Evolutionary conservation across 2,797 vertebrate species (phyloP).

Genomic region (Parambassis ranga): DNA sequence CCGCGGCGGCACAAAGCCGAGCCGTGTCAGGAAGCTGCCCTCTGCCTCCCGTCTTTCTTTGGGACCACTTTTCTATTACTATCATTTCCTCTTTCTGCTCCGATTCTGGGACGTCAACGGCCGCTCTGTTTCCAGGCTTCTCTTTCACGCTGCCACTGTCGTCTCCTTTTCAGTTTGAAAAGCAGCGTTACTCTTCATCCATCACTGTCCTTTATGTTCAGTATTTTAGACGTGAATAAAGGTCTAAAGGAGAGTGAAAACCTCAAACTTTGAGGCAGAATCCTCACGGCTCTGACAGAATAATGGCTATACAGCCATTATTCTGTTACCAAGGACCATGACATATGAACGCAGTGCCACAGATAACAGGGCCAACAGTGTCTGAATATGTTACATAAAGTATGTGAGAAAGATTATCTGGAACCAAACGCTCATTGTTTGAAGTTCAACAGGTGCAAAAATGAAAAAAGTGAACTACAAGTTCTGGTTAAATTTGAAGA

Average conservation of each 20-base stretch:
- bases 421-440: neutral
- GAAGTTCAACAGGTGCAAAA: neutral
- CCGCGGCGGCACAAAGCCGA: slow-evolving; percentile 46
- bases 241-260: neutral
- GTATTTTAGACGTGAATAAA: neutral
- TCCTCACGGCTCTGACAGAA: neutral
- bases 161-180: neutral
- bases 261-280: neutral
- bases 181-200: too few species aligned
- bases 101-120: neutral
- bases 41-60: slow-evolving; percentile 20
- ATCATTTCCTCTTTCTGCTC: slow-evolving; percentile 28
- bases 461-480: too few species aligned
- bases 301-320: too few species aligned
- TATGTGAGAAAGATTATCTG: too few species aligned
- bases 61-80: neutral
- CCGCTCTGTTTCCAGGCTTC: neutral
- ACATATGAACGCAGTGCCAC: too few species aligned
- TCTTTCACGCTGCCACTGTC: neutral
- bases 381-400: too few species aligned
- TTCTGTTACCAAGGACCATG: too few species aligned
- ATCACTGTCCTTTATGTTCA: neutral
- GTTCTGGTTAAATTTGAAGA: too few species aligned
- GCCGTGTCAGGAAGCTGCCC: slow-evolving; percentile 53
- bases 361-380: too few species aligned